A percentile compares a stretch with the other conserved stretches of the same genome.
Conservation (phyloP, 2,113 vertebrate species). For the Brachyistius frenatus region DNA sequence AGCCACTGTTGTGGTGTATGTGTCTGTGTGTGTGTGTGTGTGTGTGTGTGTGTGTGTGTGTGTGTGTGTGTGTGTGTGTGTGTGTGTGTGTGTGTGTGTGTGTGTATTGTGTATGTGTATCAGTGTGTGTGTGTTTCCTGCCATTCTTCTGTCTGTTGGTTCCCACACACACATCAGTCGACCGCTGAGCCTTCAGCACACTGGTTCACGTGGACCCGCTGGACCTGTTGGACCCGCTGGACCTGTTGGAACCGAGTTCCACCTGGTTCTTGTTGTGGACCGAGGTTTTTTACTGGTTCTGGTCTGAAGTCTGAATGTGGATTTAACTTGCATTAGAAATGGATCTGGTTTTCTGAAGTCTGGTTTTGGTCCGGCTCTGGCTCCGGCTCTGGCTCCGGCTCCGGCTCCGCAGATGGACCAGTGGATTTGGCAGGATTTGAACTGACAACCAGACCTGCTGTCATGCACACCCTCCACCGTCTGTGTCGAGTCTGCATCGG, state of each 20-base stretch:
- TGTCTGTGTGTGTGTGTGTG: slow-evolving; percentile 27
- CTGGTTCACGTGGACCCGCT: background rate
- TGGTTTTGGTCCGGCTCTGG: background rate
- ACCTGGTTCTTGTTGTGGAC: background rate
- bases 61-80: slow-evolving; percentile 42
- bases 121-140: slow-evolving; percentile 58
- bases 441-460: slow-evolving; percentile 9
- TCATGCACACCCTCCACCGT: slow-evolving; percentile 92
- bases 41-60: slow-evolving; percentile 16
- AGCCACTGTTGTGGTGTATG: no score
- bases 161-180: slow-evolving; percentile 44
- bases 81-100: slow-evolving; percentile 34
- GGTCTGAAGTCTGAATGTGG: background rate
- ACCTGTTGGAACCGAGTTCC: no score
- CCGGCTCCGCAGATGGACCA: background rate
- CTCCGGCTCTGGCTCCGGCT: background rate
- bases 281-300: no score
- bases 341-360: background rate
- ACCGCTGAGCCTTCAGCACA: no score
- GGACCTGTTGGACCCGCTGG: background rate
- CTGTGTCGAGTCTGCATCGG: slow-evolving; percentile 92
- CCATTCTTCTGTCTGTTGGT: slow-evolving; percentile 56
- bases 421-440: background rate
- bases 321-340: background rate
- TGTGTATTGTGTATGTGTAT: slow-evolving; percentile 24